phyloP scores from a whole-genome alignment of 2,113 vertebrate species.

The Podilymbus podiceps region DNA sequence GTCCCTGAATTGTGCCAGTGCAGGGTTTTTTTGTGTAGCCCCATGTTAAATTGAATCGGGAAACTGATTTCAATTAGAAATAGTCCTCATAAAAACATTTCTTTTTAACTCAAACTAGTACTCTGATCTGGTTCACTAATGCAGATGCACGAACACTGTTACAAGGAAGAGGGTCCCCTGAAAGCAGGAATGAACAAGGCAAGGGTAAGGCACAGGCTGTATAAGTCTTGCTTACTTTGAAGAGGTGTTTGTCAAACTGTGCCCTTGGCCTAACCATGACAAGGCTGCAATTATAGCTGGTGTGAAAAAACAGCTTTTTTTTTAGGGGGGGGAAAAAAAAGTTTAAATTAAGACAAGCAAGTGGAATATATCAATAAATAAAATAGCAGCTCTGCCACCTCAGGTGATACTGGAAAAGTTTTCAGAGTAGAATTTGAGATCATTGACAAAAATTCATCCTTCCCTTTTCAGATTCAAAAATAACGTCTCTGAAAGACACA shows the following conservation, averaged over 20 bases:
- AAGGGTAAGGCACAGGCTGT: neutral
- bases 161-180: neutral
- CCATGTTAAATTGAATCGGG: neutral
- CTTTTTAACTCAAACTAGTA: neutral
- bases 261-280: neutral
- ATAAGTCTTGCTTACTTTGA: neutral
- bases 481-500: neutral
- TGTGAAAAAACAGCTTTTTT: neutral
- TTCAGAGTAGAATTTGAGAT: neutral
- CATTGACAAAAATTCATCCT: neutral
- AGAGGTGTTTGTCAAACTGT: neutral
- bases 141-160: neutral
- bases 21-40: neutral
- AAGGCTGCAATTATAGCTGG: neutral
- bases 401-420: neutral
- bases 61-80: constrained; percentile 30
- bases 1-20: neutral
- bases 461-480: neutral
- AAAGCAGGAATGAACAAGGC: neutral
- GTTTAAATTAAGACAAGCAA: neutral
- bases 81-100: neutral
- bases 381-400: neutral
- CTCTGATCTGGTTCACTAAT: neutral
- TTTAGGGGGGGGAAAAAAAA: too few species aligned
- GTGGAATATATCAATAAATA: neutral